phyloP scores from a whole-genome alignment of 2,888 invertebrate species.

The Drosophila neotestacea region DNA sequence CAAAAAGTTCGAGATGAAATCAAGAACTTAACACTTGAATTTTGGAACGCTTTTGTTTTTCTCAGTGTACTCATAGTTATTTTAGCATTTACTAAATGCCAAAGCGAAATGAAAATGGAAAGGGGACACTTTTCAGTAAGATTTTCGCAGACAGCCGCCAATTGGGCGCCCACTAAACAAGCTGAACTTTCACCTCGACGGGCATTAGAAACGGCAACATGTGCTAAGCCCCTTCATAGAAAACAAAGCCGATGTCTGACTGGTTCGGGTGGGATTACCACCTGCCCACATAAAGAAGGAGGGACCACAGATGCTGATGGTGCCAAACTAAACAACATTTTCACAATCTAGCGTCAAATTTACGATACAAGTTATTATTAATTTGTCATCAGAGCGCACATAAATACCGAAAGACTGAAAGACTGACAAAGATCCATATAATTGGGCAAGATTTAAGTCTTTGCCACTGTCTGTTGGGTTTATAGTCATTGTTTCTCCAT shows the following conservation, averaged over 20 bases:
- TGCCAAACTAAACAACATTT: conserved; percentile 69
- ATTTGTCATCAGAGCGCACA: conserved; percentile 73
- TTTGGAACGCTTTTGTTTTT: no score
- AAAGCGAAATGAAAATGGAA: conserved; percentile 6
- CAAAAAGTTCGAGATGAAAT: no score
- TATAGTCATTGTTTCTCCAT: conserved; percentile 31
- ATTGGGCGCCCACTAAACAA: conserved; percentile 60
- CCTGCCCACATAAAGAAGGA: conserved; percentile 45
- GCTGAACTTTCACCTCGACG: conserved; percentile 72
- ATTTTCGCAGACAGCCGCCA: conserved; percentile 57
- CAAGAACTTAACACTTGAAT: no score
- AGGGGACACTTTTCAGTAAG: conserved; percentile 11
- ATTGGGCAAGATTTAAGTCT: conserved; percentile 68
- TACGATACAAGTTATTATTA: conserved; percentile 81
- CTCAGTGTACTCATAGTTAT: conserved; percentile 10
- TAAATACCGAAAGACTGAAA: conserved; percentile 44
- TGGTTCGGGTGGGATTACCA: conserved; percentile 40
- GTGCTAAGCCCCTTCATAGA: conserved; percentile 21
- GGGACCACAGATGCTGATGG: background rate
- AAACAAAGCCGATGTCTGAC: conserved; percentile 15
- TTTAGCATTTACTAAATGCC: conserved; percentile 25
- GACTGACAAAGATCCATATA: conserved; percentile 54
- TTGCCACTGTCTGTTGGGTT: conserved; percentile 30
- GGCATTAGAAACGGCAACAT: conserved; percentile 23
- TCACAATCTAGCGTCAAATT: conserved; percentile 66